A percentile compares a stretch with the other conserved stretches of the same genome.
Evolutionary conservation across 2,797 vertebrate species (phyloP).

Genomic region (Lepilemur ruficaudatus): DNA sequence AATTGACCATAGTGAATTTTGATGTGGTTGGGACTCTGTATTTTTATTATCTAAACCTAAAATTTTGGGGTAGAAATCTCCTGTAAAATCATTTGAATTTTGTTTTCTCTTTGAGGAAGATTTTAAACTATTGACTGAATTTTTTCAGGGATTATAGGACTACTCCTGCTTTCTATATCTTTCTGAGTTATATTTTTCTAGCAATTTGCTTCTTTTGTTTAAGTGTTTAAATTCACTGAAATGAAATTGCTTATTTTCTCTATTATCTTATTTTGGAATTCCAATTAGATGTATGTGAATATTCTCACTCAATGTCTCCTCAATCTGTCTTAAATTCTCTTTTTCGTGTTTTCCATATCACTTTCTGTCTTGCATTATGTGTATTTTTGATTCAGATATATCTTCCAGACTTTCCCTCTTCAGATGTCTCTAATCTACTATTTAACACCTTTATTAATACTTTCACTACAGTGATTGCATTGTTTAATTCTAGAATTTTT

Average conservation of each 20-base stretch:
- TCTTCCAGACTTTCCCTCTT: background rate
- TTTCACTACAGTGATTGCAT: background rate
- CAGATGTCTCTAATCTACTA: background rate
- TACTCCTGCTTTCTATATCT: background rate
- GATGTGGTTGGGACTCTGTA: background rate
- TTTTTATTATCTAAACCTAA: background rate
- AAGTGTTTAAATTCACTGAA: background rate
- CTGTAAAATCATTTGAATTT: background rate
- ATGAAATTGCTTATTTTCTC: background rate
- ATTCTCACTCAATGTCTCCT: background rate
- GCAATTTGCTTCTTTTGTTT: background rate
- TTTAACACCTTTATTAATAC: background rate
- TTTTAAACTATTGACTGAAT: background rate
- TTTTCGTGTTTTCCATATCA: background rate
- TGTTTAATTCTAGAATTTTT: background rate
- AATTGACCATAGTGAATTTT: constrained; percentile 11
- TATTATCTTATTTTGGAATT: constrained; percentile 10
- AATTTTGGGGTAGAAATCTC: background rate
- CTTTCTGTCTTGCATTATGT: background rate
- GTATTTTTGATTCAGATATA: background rate
- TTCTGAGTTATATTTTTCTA: background rate
- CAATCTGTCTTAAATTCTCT: background rate
- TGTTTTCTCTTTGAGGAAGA: background rate
- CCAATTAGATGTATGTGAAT: background rate
- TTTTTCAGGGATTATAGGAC: background rate